phyloP scores from a whole-genome alignment of 2,888 invertebrate genomes.

The Falcaria lacertinaria region DNA sequence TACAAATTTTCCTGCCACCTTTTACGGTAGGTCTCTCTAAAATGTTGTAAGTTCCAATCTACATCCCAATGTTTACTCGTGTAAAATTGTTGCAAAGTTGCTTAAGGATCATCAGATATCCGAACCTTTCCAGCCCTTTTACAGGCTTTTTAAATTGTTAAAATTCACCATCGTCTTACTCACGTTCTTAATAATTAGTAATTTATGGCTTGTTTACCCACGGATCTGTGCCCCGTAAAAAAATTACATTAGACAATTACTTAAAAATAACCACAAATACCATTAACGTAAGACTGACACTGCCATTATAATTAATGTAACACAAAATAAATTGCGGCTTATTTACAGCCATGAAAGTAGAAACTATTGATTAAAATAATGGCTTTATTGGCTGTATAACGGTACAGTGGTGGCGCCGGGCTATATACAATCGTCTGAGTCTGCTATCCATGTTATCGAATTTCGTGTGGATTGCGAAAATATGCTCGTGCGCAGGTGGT shows the following conservation, averaged over 20 bases:
- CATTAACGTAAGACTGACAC: neutral
- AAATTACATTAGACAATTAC: too few species aligned
- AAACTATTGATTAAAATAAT: conserved; percentile 13
- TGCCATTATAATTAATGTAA: neutral
- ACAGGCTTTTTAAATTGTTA: too few species aligned
- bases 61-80: too few species aligned
- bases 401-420: neutral
- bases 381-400: conserved; percentile 14
- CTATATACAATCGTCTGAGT: neutral
- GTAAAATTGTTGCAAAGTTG: too few species aligned
- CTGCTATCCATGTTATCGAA: conserved; percentile 21
- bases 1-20: conserved; percentile 48
- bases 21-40: conserved; percentile 36
- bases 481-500: conserved; percentile 58
- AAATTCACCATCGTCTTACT: too few species aligned
- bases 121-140: too few species aligned
- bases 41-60: too few species aligned
- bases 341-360: neutral
- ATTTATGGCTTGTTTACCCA: too few species aligned
- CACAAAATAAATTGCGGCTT: neutral
- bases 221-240: too few species aligned
- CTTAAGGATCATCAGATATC: too few species aligned
- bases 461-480: conserved; percentile 60
- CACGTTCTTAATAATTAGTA: too few species aligned
- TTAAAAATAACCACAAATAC: neutral